phyloP scores from a whole-genome alignment of 2,797 vertebrate genomes.

The Rhinichthys osculus region DNA sequence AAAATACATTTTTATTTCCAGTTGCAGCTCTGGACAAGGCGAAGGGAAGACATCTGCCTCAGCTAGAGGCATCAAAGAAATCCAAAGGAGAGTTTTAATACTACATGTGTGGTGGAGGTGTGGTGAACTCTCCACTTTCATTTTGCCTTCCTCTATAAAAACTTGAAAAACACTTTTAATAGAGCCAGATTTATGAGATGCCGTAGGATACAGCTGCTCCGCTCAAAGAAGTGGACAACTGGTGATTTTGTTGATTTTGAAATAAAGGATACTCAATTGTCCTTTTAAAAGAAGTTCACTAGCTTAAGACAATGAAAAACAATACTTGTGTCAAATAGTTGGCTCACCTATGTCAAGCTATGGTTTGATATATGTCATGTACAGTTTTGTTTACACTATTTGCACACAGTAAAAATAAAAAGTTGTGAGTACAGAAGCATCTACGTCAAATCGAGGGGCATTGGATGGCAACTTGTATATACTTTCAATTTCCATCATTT shows the following conservation, averaged over 20 bases:
- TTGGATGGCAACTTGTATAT: background rate
- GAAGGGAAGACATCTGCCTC: slow-evolving; percentile 46
- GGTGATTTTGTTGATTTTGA: background rate
- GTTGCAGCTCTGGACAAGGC: slow-evolving; percentile 21
- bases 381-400: background rate
- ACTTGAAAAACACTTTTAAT: slow-evolving; percentile 39
- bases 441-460: background rate
- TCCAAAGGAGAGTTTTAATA: slow-evolving; percentile 43
- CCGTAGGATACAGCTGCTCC: slow-evolving; percentile 29
- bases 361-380: background rate
- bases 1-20: slow-evolving; percentile 37
- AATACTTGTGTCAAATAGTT: background rate
- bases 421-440: background rate
- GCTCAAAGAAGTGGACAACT: slow-evolving; percentile 15
- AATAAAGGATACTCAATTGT: background rate
- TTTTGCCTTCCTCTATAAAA: slow-evolving; percentile 40
- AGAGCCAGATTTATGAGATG: slow-evolving; percentile 43
- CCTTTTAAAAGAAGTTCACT: background rate
- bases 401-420: background rate
- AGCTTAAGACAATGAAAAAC: background rate
- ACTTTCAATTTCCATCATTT: background rate
- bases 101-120: slow-evolving; percentile 46
- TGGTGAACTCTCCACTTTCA: slow-evolving; percentile 38
- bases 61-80: slow-evolving; percentile 43
- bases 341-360: background rate